A percentile compares a stretch with the other conserved stretches of the same genome.
Evolutionary conservation across 2,888 invertebrate species (phyloP).

Genomic region (Agonopterix alstromeriana): DNA sequence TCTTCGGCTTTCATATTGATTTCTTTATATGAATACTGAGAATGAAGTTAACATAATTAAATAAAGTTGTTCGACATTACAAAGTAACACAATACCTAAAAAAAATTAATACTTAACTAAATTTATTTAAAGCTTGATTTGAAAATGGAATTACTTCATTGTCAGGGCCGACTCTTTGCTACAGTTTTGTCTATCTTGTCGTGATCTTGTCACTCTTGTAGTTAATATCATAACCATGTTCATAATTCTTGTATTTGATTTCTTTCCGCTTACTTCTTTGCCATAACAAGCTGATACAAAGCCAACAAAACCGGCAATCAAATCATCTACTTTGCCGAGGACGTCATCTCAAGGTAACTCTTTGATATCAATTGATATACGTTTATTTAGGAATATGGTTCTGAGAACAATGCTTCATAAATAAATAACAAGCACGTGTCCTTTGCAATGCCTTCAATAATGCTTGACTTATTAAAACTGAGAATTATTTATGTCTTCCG

Average conservation of each 20-base stretch:
- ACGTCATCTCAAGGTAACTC: slow-evolving; percentile 94
- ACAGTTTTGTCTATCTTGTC: slow-evolving; percentile 20
- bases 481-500: too few relatives aligned
- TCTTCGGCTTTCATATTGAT: slow-evolving; percentile 14
- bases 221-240: slow-evolving; percentile 58
- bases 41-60: background rate
- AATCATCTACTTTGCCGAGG: slow-evolving; percentile 95
- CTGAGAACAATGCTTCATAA: background rate
- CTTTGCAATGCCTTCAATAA: too few relatives aligned
- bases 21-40: slow-evolving; percentile 7
- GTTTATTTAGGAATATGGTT: background rate
- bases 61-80: too few relatives aligned
- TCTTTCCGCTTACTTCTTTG: slow-evolving; percentile 77
- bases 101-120: background rate
- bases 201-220: slow-evolving; percentile 43
- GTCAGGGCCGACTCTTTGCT: slow-evolving; percentile 20
- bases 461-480: too few relatives aligned
- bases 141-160: slow-evolving; percentile 14
- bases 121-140: slow-evolving; percentile 1
- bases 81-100: too few relatives aligned
- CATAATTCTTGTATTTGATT: slow-evolving; percentile 71
- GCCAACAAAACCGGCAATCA: slow-evolving; percentile 97
- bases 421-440: background rate
- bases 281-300: slow-evolving; percentile 90
- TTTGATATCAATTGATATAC: slow-evolving; percentile 41